Conservation (phyloP, 2,797 vertebrate genomes). For the Sylvia borin region DNA sequence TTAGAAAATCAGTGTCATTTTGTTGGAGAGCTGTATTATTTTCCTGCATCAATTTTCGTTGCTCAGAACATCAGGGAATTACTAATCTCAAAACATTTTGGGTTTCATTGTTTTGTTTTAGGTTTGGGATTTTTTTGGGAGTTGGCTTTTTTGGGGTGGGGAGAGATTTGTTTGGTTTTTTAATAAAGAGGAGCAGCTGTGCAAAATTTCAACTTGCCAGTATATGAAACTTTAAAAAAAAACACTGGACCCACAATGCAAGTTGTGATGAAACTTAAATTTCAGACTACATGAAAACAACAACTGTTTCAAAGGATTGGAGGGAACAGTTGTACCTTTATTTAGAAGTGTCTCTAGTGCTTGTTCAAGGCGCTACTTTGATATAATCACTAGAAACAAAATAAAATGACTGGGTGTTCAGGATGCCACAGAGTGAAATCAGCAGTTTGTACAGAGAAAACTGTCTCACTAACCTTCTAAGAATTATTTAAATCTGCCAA, state of each 20-base stretch:
- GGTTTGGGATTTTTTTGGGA: background rate
- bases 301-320: background rate
- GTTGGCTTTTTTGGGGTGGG: background rate
- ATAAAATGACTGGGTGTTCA: background rate
- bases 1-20: background rate
- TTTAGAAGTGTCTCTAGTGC: background rate
- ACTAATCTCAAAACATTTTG: background rate
- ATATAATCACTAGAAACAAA: background rate
- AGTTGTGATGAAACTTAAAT: background rate
- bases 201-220: background rate
- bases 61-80: background rate
- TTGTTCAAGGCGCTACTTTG: background rate
- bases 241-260: background rate
- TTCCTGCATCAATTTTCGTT: background rate
- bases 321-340: background rate
- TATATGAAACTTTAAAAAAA: background rate
- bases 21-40: background rate
- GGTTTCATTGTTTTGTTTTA: background rate
- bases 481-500: background rate
- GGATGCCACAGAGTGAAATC: background rate
- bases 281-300: background rate
- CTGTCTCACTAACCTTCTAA: background rate
- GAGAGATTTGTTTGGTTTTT: background rate
- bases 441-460: slow-evolving; percentile 1
- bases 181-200: background rate